Evolutionary conservation across 1,140 invertebrate genomes (phyloP).

Genomic region (Pogonognathellus flavescens): DNA sequence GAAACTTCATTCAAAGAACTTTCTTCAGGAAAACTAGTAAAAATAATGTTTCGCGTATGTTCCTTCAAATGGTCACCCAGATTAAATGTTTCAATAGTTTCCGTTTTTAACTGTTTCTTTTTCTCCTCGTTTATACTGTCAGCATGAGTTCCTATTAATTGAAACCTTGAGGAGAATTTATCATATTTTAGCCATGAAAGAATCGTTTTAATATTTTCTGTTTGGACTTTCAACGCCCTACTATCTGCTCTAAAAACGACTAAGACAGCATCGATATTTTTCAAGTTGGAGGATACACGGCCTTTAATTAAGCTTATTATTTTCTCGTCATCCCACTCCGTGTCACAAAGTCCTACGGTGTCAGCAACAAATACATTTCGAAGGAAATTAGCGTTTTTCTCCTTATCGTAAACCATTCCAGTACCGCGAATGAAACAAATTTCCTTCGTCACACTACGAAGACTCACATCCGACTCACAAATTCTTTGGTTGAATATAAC

Average conservation of each 20-base stretch:
- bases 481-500: too few relatives aligned
- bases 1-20: too few relatives aligned
- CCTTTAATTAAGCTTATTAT: not conserved
- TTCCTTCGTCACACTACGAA: too few relatives aligned
- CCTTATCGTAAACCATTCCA: too few relatives aligned
- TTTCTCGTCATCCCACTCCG: not conserved
- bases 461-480: too few relatives aligned
- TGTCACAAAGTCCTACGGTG: not conserved
- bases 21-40: too few relatives aligned
- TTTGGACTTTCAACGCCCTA: not conserved
- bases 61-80: too few relatives aligned
- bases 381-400: too few relatives aligned
- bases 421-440: too few relatives aligned
- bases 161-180: not conserved
- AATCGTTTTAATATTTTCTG: not conserved
- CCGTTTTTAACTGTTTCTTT: not conserved
- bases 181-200: not conserved
- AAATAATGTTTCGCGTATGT: too few relatives aligned
- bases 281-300: not conserved
- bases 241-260: not conserved
- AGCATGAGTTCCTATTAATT: not conserved
- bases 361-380: constrained; percentile 10
- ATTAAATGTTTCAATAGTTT: not conserved
- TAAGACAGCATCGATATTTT: not conserved
- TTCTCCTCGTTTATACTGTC: not conserved